These are phyloP conservation scores for Brachionus rubens DNA, from an alignment of 1,140 invertebrate genomes.

Conservation along the genomic window DNA sequence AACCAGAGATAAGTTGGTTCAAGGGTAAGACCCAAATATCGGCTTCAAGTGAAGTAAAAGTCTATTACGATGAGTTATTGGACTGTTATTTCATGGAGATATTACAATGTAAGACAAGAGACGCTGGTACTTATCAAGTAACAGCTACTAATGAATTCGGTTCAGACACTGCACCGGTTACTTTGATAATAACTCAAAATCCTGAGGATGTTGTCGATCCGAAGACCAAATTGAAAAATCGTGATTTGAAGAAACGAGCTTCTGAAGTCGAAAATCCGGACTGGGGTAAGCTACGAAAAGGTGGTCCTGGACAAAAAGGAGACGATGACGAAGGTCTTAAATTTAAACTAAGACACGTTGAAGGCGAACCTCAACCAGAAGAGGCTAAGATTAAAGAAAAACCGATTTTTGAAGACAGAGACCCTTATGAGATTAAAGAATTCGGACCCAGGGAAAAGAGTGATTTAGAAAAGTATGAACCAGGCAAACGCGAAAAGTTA, in stretches of 20 bases:
- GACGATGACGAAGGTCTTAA: constrained; percentile 8
- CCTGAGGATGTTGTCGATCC: constrained; percentile 57
- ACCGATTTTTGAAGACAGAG: constrained; percentile 7
- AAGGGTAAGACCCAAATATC: constrained; percentile 16
- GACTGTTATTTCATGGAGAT: constrained; percentile 57
- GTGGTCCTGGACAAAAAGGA: background rate
- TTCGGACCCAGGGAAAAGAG: constrained; percentile 20
- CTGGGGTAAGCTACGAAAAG: constrained; percentile 44
- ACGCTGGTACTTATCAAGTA: constrained; percentile 59
- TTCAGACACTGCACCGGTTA: constrained; percentile 54
- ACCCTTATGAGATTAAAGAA: constrained; percentile 23
- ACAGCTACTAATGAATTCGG: constrained; percentile 55
- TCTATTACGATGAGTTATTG: constrained; percentile 55
- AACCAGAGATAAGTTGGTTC: constrained; percentile 70
- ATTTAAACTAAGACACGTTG: constrained; percentile 45
- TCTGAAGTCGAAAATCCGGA: constrained; percentile 10
- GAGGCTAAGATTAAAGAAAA: constrained; percentile 2
- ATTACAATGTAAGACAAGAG: constrained; percentile 45
- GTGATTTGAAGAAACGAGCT: background rate
- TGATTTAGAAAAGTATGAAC: constrained; percentile 42
- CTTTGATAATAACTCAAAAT: constrained; percentile 59
- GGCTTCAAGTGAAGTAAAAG: constrained; percentile 47
- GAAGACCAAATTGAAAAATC: constrained; percentile 48
- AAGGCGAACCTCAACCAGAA: background rate
- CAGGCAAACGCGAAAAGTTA: background rate